Evolutionary conservation across 2,113 vertebrate genomes (phyloP), one percentile per base, ranked within the genome.

Genomic region (Sapajus apella): DNA sequence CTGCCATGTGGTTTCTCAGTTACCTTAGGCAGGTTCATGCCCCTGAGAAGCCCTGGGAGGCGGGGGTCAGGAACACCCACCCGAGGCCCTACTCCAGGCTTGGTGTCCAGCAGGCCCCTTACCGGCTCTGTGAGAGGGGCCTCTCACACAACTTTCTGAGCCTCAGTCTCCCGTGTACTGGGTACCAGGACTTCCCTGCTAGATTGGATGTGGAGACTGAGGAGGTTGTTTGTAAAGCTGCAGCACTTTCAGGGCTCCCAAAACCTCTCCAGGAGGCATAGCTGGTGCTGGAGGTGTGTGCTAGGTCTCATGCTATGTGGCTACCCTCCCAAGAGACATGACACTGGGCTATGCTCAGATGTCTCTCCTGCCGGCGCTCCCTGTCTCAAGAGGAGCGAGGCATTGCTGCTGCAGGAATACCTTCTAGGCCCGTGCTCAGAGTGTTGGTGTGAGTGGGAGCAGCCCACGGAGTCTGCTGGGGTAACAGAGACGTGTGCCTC

Each of bases 1-100:
- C 66, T 0, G 0, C 66, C 32, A 18, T 35, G 32, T n/a, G 6
- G 32, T 6, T 16, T n/a, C 32, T 68, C 10, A 0, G 1, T 37
- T 37, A 23, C 70, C 50, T 5, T 20, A 37, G 27, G 37, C 12
- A 37, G 25, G 58, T 45, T 30, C 8, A 58, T 30, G 45, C 17
- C 3, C 66, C 73, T 0, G 18, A 8, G 75, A 35, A 66, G 21
- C 56, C 4, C 23, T 32, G 72, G 17, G n/a, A 43, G 11, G 10
- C 0, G 11, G 11, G 9, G 72, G 4, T 40, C 23, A 73, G 10
- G 21, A 73, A 25, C 72, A 73, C 18, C 70, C 18, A 40, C 9
- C 70, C n/a, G 0, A 4, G 70, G 17, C n/a, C 70, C 7, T 73
- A 23, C 23, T 20, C n/a, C n/a, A 40, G 70, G 70, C 17, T 72